phyloP scores from a whole-genome alignment of 2,113 vertebrate species.

The Emberiza fucata region DNA sequence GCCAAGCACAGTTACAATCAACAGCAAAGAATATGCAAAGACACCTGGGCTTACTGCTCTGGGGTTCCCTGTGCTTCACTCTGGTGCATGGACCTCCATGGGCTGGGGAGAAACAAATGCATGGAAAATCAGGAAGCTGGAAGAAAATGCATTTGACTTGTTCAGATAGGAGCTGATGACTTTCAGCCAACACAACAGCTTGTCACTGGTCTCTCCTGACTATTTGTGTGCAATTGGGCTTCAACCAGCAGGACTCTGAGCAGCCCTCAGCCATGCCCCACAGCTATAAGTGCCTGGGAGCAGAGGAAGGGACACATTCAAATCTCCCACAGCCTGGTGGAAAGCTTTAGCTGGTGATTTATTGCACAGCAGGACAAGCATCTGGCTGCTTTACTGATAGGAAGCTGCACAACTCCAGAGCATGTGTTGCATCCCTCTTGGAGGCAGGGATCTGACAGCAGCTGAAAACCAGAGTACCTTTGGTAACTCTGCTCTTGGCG shows the following conservation, averaged over 20 bases:
- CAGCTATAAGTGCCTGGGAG: background rate
- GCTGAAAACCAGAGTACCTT: background rate
- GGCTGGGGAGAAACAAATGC: background rate
- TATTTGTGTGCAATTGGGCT: background rate
- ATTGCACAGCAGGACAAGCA: background rate
- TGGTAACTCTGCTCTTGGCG: background rate
- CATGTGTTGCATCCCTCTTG: background rate
- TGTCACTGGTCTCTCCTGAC: background rate
- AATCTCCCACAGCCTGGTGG: background rate
- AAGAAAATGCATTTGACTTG: background rate
- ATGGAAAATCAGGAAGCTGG: background rate
- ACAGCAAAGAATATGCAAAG: background rate
- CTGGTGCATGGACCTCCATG: background rate
- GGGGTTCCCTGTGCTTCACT: background rate
- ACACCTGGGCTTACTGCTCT: background rate
- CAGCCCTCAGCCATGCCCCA: background rate
- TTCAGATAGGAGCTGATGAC: background rate
- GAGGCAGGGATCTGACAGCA: background rate
- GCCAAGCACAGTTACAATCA: background rate
- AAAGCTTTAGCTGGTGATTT: background rate
- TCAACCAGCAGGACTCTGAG: background rate
- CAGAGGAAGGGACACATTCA: background rate
- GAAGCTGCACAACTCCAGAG: background rate
- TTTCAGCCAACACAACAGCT: background rate
- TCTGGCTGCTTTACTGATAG: background rate